Percentiles rank a stretch among this genome's conserved stretches.
Conservation (phyloP, 2,888 invertebrate genomes). For the Ichneumoninae sp. region DNA sequence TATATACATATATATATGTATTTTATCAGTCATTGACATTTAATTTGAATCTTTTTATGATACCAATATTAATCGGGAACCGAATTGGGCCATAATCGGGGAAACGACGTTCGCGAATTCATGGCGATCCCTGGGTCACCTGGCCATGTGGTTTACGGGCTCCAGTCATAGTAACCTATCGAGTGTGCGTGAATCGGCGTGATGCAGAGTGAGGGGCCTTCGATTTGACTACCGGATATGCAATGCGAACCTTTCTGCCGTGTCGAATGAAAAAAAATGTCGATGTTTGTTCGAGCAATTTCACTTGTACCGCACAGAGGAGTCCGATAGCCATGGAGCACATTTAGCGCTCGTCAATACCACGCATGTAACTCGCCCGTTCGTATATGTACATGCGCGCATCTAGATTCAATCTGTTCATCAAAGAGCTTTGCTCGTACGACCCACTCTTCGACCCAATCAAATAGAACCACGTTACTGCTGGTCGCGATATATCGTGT, state of each 20-base stretch:
- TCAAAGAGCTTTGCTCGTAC: background rate
- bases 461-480: background rate
- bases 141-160: background rate
- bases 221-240: constrained; percentile 43
- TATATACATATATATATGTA: too few species aligned
- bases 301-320: constrained; percentile 28
- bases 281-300: constrained; percentile 58
- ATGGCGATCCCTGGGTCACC: background rate
- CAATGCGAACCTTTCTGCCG: constrained; percentile 43
- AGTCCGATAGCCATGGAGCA: background rate
- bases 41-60: too few species aligned
- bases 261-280: constrained; percentile 50
- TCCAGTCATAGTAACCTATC: constrained; percentile 34
- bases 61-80: too few species aligned
- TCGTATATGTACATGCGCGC: constrained; percentile 9
- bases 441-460: background rate
- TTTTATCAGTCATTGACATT: too few species aligned
- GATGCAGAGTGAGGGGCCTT: constrained; percentile 13
- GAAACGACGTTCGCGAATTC: background rate
- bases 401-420: background rate
- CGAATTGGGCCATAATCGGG: background rate
- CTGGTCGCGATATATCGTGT: background rate
- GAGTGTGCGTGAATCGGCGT: constrained; percentile 17
- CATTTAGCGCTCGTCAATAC: constrained; percentile 32
- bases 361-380: constrained; percentile 29